Percentiles rank a stretch among this genome's conserved stretches.
Conservation (phyloP, 2,888 invertebrate genomes). For the Drosophila colorata region DNA sequence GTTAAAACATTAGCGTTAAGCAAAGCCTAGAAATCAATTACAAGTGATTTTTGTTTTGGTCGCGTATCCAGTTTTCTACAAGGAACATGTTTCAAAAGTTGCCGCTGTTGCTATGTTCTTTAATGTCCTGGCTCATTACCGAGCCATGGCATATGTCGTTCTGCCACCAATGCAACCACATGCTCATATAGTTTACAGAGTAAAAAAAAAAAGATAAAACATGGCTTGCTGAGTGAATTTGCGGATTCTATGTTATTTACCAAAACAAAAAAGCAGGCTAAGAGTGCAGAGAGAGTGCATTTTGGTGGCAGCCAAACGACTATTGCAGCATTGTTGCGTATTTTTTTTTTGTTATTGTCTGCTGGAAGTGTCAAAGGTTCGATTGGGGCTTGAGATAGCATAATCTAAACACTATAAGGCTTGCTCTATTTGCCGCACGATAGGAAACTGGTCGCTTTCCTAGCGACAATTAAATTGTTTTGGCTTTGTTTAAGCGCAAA, state of each 20-base stretch:
- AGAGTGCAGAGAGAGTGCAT: conserved; percentile 11
- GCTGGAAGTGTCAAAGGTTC: conserved; percentile 34
- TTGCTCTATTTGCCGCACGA: conserved; percentile 12
- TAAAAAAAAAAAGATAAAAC: conserved; percentile 33
- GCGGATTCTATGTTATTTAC: conserved; percentile 27
- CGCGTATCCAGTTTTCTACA: conserved; percentile 14
- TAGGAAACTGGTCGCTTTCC: conserved; percentile 37
- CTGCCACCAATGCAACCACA: conserved; percentile 20
- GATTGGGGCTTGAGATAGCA: conserved; percentile 33
- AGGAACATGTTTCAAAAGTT: conserved; percentile 52
- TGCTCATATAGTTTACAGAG: conserved; percentile 24
- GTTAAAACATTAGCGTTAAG: conserved; percentile 58
- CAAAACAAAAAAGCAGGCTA: conserved; percentile 1
- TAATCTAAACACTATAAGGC: conserved; percentile 30
- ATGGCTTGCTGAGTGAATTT: conserved; percentile 57
- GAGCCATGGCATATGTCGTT: conserved; percentile 42
- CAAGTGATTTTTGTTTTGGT: conserved; percentile 30
- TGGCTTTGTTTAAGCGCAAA: conserved; percentile 75
- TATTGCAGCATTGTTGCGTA: conserved; percentile 13
- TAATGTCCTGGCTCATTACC: conserved; percentile 74
- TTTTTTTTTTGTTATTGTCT: conserved; percentile 1
- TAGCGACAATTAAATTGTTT: conserved; percentile 76
- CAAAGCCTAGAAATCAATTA: conserved; percentile 74
- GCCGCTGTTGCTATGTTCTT: conserved; percentile 52
- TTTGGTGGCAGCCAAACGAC: conserved; percentile 16